Evolutionary conservation across 2,888 invertebrate genomes (phyloP), one percentile per base, ranked within the genome.

Genomic region (Stenichneumon culpator): DNA sequence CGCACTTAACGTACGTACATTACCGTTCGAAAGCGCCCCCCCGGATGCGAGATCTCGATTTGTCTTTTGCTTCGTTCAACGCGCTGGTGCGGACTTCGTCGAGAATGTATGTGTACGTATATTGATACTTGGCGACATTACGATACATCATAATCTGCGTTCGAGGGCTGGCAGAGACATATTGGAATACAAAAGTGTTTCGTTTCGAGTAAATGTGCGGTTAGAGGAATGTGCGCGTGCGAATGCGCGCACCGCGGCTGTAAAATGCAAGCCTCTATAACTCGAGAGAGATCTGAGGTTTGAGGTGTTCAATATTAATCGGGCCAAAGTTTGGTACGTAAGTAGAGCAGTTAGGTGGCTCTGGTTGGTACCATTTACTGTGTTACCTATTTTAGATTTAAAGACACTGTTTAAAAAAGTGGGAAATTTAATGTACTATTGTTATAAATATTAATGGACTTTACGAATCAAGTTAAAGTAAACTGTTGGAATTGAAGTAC

Each of bases 11-110:
- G 39, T 73, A 52, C 36, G 67, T 88, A 82, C 84, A 82, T 85
- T 86, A 87, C 85, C 86, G 83, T 88, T 89, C 86, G 86, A 88
- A 86, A 79, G 74, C 57, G 25, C 79, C 32, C 54, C 65, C 19
- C 57, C 65, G 39, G 54, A 77, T 80, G 50, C 54, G 25, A 32
- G 65, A 67, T 44, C 36, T 63, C 63, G 50, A 50, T 32, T 65
- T 65, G 65, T 63, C 63, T 50, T 65, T 67, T 67, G 16, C 67
- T 9, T 39, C 25, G 22, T 28, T 52, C 16, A n/a, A 16, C 28
- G 16, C 28, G 7, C 32, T 28, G 63, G 63, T 63, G 16, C 44
- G n/a, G 63, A 32, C 63, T 28, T 32, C 7, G 32, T 63, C 32
- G 28, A 6, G 63, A n/a, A 32, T 63, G 11, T 16, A 2, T 32